Base-by-base conservation (phyloP, 2,888 invertebrate species). In the Thalpophila matura region DNA sequence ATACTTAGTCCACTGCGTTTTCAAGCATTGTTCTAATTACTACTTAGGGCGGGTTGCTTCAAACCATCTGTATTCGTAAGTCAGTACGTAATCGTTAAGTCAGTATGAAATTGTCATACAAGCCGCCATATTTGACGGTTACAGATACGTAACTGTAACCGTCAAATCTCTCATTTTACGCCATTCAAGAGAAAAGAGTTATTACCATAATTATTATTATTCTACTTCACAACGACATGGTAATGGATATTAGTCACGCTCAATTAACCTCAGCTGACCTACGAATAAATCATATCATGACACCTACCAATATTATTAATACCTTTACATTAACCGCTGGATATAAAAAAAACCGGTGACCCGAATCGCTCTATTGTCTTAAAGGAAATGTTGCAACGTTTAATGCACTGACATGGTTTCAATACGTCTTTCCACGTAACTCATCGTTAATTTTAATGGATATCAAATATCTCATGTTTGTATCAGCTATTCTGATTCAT, bases 381-480 rank as follows among this genome's bases (percentile, higher is more conserved):
- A 62, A 58, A 67, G 77, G 78, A 80, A 82, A 77, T 85, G 83
- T 80, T 76, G 84, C 77, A 86, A 83, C 66, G 35, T 73, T 80
- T 80, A 84, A 83, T 81, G 74, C 57, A 72, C 66, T 60, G 80
- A 65, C 77, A 74, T 9, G 60, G 63, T 77, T 80, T 14, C 63
- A 57, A 65, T 68, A 55, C 51, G 55, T 65, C 64, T 77, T 68
- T 37, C 51, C 24, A 55, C 62, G 64, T 38, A 63, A 63, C 46
- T 71, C 62, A 61, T 69, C 74, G 69, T 73, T 59, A 47, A 55
- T 61, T 71, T 72, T 72, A 79, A 79, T 77, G 72, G 65, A 29
- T 71, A 61, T 74, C 56, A 60, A 72, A 62, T 71, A 71, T 50
- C 60, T 29, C 47, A 35, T 71, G 45, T 77, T 63, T 66, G 59